These are phyloP conservation scores for Neodon shergylaensis DNA, from an alignment of 2,113 vertebrate genomes.

Conservation along the genomic window DNA sequence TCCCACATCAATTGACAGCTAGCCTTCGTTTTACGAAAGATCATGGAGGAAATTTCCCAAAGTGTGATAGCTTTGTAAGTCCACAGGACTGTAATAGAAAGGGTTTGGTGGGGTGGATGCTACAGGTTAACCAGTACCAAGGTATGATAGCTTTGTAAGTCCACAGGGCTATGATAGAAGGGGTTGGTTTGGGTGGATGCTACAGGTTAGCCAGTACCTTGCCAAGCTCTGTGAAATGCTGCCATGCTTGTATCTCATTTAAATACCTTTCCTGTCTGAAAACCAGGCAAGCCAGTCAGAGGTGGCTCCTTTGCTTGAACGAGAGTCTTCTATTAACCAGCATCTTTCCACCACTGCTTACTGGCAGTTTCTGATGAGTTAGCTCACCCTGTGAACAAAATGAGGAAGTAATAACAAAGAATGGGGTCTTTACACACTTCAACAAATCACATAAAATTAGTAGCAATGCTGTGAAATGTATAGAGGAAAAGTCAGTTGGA, in stretches of 20 bases:
- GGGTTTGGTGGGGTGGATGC: not conserved
- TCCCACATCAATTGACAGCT: not conserved
- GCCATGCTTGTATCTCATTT: not conserved
- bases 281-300: not conserved
- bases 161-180: not conserved
- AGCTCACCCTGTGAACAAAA: not conserved
- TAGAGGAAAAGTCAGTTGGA: not conserved
- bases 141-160: not conserved
- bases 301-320: not conserved
- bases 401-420: not conserved
- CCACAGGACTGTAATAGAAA: not conserved
- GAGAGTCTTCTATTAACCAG: not conserved
- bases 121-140: not conserved
- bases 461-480: not conserved
- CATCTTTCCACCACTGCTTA: not conserved
- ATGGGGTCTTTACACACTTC: not conserved
- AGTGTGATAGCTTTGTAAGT: not conserved
- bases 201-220: not conserved
- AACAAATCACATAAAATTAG: not conserved
- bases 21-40: not conserved
- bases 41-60: not conserved
- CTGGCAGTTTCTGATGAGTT: constrained; percentile 20
- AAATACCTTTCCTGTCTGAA: not conserved
- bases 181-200: not conserved
- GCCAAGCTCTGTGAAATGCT: not conserved